Conservation (phyloP, 2,797 vertebrate genomes). For the Malurus leucopterus region DNA sequence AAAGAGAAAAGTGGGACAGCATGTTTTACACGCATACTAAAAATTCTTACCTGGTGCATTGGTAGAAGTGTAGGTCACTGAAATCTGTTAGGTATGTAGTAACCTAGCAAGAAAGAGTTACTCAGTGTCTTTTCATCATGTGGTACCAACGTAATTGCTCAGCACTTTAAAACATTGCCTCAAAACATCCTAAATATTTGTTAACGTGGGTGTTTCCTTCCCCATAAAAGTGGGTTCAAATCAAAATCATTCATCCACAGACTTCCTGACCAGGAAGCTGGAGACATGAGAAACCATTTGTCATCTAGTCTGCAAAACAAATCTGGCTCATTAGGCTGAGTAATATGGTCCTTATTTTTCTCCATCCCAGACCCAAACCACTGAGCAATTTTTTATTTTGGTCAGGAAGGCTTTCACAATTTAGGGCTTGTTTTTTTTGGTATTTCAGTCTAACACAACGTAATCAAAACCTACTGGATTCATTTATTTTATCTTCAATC, state of each 20-base stretch:
- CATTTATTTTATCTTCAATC: background rate
- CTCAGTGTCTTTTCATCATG: background rate
- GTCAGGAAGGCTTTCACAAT: background rate
- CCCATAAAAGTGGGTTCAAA: background rate
- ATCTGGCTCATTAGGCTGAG: background rate
- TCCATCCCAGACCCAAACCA: background rate
- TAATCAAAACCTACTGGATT: background rate
- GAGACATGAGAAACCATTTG: background rate
- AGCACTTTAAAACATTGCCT: constrained; percentile 14
- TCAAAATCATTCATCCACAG: background rate
- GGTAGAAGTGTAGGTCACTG: constrained; percentile 1
- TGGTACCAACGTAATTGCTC: background rate
- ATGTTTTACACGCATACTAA: background rate
- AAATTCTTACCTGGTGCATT: background rate
- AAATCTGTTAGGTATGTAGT: background rate
- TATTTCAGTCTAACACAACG: background rate
- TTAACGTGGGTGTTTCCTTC: background rate
- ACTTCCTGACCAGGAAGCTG: background rate
- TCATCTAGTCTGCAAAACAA: background rate
- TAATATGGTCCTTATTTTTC: background rate
- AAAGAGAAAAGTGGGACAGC: background rate
- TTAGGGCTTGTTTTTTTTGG: background rate
- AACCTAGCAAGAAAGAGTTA: constrained; percentile 1
- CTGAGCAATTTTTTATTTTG: background rate
- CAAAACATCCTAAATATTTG: constrained; percentile 31